Base-by-base conservation (phyloP, 1,140 invertebrate species). In the Aphelinus atriplicis region DNA sequence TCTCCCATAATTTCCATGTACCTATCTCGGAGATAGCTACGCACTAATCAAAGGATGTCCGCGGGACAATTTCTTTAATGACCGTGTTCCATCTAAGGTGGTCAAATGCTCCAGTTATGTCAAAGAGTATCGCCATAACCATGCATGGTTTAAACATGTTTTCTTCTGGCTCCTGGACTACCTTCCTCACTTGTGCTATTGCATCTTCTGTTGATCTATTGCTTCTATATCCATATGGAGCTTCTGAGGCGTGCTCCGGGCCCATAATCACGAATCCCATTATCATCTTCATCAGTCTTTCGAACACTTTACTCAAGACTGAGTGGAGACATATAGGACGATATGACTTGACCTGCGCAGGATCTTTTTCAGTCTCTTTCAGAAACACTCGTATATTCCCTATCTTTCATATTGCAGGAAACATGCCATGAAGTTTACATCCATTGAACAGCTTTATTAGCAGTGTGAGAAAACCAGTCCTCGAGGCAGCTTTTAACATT, bases 301-400 rank as follows among this genome's bases (percentile, higher is more conserved):
- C 80, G 7, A 83, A 75, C 1, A 80, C 72, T 73, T 82, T 82
- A 3, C 81, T 75, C 9, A 79, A 51, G 0, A 80, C 75, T 4
- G 81, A 68, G 5, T 82, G 75, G 5, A 84, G 73, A 47, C 78
- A 80, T 9, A 81, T 81, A 1, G 79, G 80, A 50, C 80, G 45
- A 67, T 82, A 81, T 3, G 81, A 82, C 50, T 75, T 74, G 0
- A 64, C 67, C 45, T 74, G 9, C 0, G 45, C 64, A 26, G 26
- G 71, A 7, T 76, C 73, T n/a, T 77, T 82, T 43, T 78, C 80
- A 0, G 47, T n/a, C 2, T 58, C 65, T 73, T 81, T 83, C n/a
- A 79, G 67, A 6, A 81, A 69, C 0, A 71, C 57, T 4, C 60
- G 57, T 1, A 83, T 64, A 0, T 53, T 42, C 0, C 77, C 80